These are phyloP conservation scores for Cheirogaleus medius DNA, from an alignment of 2,113 vertebrate species.

Conservation along the genomic window DNA sequence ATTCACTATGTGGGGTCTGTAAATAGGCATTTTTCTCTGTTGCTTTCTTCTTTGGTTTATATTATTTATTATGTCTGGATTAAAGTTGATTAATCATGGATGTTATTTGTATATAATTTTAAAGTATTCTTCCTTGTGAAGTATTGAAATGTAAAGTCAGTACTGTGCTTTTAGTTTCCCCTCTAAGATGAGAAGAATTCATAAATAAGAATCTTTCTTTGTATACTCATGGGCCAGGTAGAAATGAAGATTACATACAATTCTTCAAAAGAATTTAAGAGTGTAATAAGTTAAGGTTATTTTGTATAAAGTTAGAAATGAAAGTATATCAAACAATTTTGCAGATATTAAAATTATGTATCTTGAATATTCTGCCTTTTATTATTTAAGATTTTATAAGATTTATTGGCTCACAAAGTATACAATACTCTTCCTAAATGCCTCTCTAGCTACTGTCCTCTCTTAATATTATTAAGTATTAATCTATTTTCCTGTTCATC, in stretches of 20 bases:
- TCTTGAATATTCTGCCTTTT: neutral
- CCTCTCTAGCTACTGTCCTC: neutral
- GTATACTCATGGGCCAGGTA: neutral
- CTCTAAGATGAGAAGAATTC: neutral
- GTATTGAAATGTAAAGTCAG: neutral
- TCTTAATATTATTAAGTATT: neutral
- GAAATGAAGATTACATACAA: neutral
- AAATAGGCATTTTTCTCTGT: neutral
- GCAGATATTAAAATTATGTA: neutral
- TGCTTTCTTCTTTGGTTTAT: neutral
- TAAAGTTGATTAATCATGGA: neutral
- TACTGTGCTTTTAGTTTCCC: neutral
- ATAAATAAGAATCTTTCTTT: neutral
- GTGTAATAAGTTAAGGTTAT: neutral
- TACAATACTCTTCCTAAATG: neutral
- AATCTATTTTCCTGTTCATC: neutral
- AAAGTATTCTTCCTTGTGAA: neutral
- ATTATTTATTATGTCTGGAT: neutral
- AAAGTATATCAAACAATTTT: neutral
- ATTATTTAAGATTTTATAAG: neutral
- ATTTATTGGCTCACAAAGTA: neutral
- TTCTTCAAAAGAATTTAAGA: neutral
- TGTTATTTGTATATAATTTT: neutral
- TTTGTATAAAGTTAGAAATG: neutral
- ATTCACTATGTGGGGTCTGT: neutral